A percentile compares a stretch with the other conserved stretches of the same genome.
Conservation (phyloP, 2,888 invertebrate genomes). For the Nudaria mundana region DNA sequence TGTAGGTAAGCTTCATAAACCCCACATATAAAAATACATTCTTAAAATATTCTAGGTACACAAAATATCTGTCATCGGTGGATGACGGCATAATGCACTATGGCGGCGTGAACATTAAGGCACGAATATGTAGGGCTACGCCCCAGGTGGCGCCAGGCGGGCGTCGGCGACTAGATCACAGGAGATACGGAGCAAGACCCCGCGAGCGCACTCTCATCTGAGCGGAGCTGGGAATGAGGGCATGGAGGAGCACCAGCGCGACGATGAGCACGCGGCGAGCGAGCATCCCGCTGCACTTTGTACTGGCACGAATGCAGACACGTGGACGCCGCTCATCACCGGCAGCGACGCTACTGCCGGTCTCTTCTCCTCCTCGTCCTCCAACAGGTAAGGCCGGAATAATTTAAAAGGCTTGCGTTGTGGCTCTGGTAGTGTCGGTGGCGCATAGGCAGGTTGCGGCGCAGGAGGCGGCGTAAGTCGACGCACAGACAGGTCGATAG, state of each 20-base stretch:
- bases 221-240: slow-evolving; percentile 78
- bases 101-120: slow-evolving; percentile 77
- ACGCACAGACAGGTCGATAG: slow-evolving; percentile 65
- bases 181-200: slow-evolving; percentile 63
- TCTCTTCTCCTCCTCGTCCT: slow-evolving; percentile 78
- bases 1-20: slow-evolving; percentile 75
- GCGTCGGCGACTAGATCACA: slow-evolving; percentile 80
- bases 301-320: slow-evolving; percentile 75
- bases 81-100: slow-evolving; percentile 76
- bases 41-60: slow-evolving; percentile 63
- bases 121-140: slow-evolving; percentile 76
- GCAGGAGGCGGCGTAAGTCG: slow-evolving; percentile 61
- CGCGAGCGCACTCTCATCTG: slow-evolving; percentile 67
- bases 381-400: slow-evolving; percentile 89
- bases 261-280: slow-evolving; percentile 56
- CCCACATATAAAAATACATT: slow-evolving; percentile 79
- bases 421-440: slow-evolving; percentile 51
- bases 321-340: slow-evolving; percentile 57
- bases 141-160: slow-evolving; percentile 76
- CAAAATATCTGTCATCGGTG: slow-evolving; percentile 73
- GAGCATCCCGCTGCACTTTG: slow-evolving; percentile 68
- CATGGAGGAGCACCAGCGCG: slow-evolving; percentile 86
- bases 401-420: slow-evolving; percentile 85
- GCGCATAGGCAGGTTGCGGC: slow-evolving; percentile 44
- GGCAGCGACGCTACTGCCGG: slow-evolving; percentile 62